Conservation (phyloP, 2,888 invertebrate genomes). For the Plebejus anna region DNA sequence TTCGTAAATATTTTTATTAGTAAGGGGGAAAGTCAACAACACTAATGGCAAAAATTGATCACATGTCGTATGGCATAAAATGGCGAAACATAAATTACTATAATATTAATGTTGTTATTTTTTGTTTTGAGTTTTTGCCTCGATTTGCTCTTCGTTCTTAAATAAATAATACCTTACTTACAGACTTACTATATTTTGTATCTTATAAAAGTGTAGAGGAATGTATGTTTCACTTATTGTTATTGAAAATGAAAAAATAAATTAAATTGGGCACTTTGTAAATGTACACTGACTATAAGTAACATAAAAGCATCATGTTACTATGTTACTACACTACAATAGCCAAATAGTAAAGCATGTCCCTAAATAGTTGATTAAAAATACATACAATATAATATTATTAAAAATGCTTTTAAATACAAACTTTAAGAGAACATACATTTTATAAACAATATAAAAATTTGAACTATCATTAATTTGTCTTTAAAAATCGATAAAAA, state of each 20-base stretch:
- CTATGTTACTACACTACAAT: neutral
- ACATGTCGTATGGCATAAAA: slow-evolving; percentile 61
- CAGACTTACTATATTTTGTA: slow-evolving; percentile 11
- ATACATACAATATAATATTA: neutral
- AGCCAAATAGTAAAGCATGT: neutral
- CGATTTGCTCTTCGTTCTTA: neutral
- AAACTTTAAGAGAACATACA: slow-evolving; percentile 6
- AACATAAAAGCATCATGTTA: neutral
- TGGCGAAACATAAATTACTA: slow-evolving; percentile 41
- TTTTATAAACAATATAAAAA: neutral
- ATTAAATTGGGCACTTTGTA: neutral
- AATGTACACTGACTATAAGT: neutral
- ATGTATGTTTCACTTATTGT: slow-evolving; percentile 27
- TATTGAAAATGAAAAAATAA: slow-evolving; percentile 1
- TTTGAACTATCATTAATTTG: neutral
- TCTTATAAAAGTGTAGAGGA: slow-evolving; percentile 24
- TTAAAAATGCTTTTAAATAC: slow-evolving; percentile 14
- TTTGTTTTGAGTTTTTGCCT: neutral
- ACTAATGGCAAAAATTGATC: slow-evolving; percentile 70
- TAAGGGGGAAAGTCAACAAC: slow-evolving; percentile 51
- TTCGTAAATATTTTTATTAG: neutral
- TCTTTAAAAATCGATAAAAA: slow-evolving; percentile 11
- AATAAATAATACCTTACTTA: slow-evolving; percentile 9
- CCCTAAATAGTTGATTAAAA: neutral
- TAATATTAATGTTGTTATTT: neutral